Conservation (phyloP, 2,113 vertebrate genomes). For the Xiphorhynchus elegans region DNA sequence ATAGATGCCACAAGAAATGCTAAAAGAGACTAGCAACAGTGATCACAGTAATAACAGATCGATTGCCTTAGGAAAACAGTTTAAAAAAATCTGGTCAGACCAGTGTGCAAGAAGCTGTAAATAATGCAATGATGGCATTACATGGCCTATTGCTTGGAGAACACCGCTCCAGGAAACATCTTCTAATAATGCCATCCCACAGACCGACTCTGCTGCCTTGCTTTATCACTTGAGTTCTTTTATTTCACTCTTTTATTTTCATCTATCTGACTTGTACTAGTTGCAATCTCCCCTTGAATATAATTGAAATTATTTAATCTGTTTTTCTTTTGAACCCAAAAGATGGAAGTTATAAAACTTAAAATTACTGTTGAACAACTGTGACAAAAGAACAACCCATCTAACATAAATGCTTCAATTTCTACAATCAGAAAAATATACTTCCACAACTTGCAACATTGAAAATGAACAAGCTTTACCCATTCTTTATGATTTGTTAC, state of each 20-base stretch:
- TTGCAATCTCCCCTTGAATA: background rate
- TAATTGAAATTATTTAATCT: slow-evolving; percentile 3
- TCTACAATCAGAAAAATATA: slow-evolving; percentile 19
- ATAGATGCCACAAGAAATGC: background rate
- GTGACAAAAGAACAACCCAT: background rate
- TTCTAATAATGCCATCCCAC: background rate
- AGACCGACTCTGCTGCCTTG: slow-evolving; percentile 3
- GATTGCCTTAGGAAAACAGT: slow-evolving; percentile 47
- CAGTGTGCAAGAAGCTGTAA: slow-evolving; percentile 43
- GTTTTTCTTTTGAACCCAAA: slow-evolving; percentile 3
- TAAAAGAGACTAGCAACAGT: background rate
- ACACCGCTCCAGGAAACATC: background rate
- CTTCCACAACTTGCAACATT: background rate
- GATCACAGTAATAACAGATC: slow-evolving; percentile 31
- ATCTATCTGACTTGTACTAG: background rate
- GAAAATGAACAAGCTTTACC: background rate
- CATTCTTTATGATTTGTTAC: background rate
- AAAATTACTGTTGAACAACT: background rate
- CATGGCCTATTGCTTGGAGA: slow-evolving; percentile 30
- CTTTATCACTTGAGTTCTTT: slow-evolving; percentile 2
- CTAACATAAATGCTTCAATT: background rate
- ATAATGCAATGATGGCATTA: slow-evolving; percentile 51
- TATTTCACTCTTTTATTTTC: background rate
- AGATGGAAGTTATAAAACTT: background rate
- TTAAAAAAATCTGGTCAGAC: slow-evolving; percentile 47